Evolutionary conservation across 2,888 invertebrate genomes (phyloP).

Genomic region (Limenitis arthemis): DNA sequence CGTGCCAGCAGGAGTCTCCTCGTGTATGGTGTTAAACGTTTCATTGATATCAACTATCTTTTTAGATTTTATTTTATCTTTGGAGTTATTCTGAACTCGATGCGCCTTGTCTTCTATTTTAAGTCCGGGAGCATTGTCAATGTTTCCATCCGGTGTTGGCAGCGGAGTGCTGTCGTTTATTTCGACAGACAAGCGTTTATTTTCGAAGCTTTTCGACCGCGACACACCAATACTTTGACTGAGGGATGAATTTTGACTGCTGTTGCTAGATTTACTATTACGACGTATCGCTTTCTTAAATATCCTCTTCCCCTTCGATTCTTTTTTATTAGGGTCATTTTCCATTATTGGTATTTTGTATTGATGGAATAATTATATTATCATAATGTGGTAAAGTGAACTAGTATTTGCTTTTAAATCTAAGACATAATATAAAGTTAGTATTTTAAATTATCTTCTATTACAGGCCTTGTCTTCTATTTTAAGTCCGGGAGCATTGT

Average conservation of each 20-base stretch:
- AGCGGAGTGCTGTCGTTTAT: slow-evolving; percentile 44
- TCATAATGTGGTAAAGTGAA: too few relatives aligned
- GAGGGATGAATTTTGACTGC: slow-evolving; percentile 40
- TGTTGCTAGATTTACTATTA: slow-evolving; percentile 51
- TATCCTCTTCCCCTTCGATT: slow-evolving; percentile 62
- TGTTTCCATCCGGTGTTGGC: slow-evolving; percentile 45
- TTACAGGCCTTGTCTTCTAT: slow-evolving; percentile 32
- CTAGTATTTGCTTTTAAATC: too few relatives aligned
- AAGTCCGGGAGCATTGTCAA: slow-evolving; percentile 31
- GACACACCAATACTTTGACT: slow-evolving; percentile 40
- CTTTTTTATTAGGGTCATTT: slow-evolving; percentile 66
- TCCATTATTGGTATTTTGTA: slow-evolving; percentile 51
- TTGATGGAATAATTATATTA: too few relatives aligned
- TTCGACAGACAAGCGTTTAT: slow-evolving; percentile 38
- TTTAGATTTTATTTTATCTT: slow-evolving; percentile 30
- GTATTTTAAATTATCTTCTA: too few relatives aligned
- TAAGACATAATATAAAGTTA: too few relatives aligned
- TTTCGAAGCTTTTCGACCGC: slow-evolving; percentile 53
- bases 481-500: slow-evolving; percentile 32
- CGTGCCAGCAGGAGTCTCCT: slow-evolving; percentile 24
- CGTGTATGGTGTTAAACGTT: slow-evolving; percentile 37
- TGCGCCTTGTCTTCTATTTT: slow-evolving; percentile 32
- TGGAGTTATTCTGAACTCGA: slow-evolving; percentile 17
- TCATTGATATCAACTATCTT: slow-evolving; percentile 47
- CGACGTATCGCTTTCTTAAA: slow-evolving; percentile 59